Conservation (phyloP, 2,113 vertebrate genomes). For the Lophius piscatorius region DNA sequence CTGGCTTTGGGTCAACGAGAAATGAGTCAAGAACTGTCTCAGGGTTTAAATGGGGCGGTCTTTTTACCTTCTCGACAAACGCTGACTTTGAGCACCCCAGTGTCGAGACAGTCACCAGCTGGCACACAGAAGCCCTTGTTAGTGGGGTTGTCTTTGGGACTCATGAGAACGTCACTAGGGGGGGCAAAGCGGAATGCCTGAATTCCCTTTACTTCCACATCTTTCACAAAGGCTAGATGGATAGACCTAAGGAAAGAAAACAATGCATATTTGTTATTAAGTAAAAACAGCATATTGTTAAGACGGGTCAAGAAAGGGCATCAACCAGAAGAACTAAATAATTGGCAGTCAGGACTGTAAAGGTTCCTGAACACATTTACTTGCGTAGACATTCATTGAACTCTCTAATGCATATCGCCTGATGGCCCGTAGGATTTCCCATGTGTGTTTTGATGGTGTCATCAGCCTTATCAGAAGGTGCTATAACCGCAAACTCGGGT, state of each 20-base stretch:
- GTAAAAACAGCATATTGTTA: too few species aligned
- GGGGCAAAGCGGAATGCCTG: constrained; percentile 88
- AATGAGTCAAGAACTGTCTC: constrained; percentile 19
- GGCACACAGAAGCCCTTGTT: constrained; percentile 95
- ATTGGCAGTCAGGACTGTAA: too few species aligned
- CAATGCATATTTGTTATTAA: too few species aligned
- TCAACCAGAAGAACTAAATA: too few species aligned
- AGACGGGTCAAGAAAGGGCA: too few species aligned
- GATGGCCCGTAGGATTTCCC: background rate
- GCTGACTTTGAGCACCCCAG: constrained; percentile 93
- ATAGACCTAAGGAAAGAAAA: constrained; percentile 82
- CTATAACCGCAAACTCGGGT: background rate
- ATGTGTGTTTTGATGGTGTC: background rate
- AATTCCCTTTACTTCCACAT: constrained; percentile 86
- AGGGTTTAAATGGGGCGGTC: background rate
- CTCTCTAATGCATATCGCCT: too few species aligned
- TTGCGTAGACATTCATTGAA: too few species aligned
- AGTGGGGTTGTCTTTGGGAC: constrained; percentile 81
- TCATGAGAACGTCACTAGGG: constrained; percentile 87
- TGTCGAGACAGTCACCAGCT: constrained; percentile 87
- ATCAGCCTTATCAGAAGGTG: too few species aligned
- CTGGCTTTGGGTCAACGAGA: constrained; percentile 13
- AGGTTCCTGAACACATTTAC: too few species aligned
- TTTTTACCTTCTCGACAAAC: constrained; percentile 88
- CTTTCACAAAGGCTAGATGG: constrained; percentile 87